These are phyloP conservation scores for Caerostris extrusa DNA, from an alignment of 1,140 invertebrate genomes.

Conservation along the genomic window DNA sequence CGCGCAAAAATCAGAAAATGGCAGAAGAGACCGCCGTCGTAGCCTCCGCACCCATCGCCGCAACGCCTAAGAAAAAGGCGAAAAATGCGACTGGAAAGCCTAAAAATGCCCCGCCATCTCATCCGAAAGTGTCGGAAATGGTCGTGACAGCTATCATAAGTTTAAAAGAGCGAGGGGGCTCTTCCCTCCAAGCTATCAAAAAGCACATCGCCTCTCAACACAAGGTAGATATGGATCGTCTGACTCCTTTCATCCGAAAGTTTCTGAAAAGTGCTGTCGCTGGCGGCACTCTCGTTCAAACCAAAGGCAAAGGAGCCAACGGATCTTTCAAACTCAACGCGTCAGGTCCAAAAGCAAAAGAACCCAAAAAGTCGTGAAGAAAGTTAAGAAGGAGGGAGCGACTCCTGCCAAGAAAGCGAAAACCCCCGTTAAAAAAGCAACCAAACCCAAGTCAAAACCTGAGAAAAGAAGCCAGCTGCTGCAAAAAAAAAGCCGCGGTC, in stretches of 20 bases:
- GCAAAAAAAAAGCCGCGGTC: not conserved
- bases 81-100: no score
- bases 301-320: slow-evolving; percentile 79
- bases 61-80: no score
- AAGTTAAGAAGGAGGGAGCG: slow-evolving; percentile 44
- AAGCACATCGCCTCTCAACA: no score
- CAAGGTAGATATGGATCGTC: no score
- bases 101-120: no score
- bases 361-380: slow-evolving; percentile 54
- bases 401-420: not conserved
- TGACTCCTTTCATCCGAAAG: slow-evolving; percentile 79
- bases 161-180: no score
- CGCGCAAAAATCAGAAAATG: no score
- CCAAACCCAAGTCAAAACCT: not conserved
- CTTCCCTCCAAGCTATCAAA: no score
- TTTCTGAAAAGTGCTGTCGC: slow-evolving; percentile 78
- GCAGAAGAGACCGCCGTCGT: no score
- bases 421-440: not conserved
- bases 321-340: slow-evolving; percentile 78
- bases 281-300: slow-evolving; percentile 77
- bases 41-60: no score
- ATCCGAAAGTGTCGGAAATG: no score
- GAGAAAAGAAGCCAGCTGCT: not conserved
- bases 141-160: no score
- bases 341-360: not conserved